These are phyloP conservation scores for Muscicapa striata DNA, from an alignment of 2,797 vertebrate genomes.

Conservation along the genomic window DNA sequence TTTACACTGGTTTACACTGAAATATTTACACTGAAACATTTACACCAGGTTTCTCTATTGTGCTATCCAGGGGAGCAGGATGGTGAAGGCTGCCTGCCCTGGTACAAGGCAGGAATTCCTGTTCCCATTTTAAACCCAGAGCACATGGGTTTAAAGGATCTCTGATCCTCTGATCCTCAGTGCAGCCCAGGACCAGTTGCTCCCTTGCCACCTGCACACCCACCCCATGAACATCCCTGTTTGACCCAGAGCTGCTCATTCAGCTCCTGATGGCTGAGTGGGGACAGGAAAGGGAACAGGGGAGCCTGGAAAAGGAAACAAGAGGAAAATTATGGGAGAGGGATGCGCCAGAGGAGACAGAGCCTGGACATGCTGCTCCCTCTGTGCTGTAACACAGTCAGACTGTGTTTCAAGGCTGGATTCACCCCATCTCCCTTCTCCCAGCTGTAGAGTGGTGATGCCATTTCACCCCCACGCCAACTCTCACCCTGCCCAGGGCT, in stretches of 20 bases:
- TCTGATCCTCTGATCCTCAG: background rate
- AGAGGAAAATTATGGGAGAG: background rate
- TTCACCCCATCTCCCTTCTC: background rate
- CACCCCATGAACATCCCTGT: fast-evolving
- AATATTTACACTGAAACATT: conserved; percentile 52
- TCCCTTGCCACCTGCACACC: background rate
- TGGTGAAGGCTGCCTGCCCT: conserved; percentile 37
- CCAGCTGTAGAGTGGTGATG: background rate
- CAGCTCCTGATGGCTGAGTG: background rate
- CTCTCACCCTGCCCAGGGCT: background rate
- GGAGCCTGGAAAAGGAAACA: background rate
- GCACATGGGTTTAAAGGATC: background rate
- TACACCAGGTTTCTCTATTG: conserved; percentile 49
- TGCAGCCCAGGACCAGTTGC: background rate
- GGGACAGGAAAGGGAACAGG: background rate
- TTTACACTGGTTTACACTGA: conserved; percentile 21
- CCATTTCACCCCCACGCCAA: background rate
- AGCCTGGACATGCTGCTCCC: background rate
- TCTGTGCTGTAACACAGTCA: background rate
- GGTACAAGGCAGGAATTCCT: conserved; percentile 26
- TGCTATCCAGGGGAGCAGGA: conserved; percentile 26
- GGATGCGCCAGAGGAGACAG: background rate
- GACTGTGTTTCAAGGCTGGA: background rate
- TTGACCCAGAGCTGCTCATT: conserved; percentile 7
- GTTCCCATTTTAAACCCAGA: background rate